These are phyloP conservation scores for Lasioglossum leucozonium DNA, from an alignment of 2,888 invertebrate genomes.

Conservation along the genomic window DNA sequence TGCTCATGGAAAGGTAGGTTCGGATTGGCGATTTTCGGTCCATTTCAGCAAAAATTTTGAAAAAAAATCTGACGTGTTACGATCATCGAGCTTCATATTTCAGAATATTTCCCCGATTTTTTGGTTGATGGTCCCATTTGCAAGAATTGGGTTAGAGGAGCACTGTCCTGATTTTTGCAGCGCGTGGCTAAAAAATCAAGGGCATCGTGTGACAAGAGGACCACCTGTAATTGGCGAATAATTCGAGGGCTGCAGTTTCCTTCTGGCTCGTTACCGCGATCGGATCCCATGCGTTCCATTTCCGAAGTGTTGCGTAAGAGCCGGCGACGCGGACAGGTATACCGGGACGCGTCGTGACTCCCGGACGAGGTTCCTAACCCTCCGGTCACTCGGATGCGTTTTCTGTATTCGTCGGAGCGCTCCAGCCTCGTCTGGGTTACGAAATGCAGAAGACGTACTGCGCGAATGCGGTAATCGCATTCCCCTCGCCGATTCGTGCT, in stretches of 20 bases:
- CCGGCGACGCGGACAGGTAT: conserved; percentile 51
- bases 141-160: not conserved
- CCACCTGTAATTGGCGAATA: not conserved
- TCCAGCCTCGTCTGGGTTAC: conserved; percentile 71
- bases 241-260: not conserved
- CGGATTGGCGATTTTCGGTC: no score
- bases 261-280: conserved; percentile 13
- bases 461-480: conserved; percentile 73
- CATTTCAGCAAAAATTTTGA: not conserved
- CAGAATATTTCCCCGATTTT: not conserved
- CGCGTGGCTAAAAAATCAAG: no score
- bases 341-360: conserved; percentile 53
- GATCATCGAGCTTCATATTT: not conserved
- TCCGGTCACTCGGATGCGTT: conserved; percentile 64
- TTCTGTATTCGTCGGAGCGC: conserved; percentile 72
- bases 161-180: no score
- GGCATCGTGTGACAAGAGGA: no score
- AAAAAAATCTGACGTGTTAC: not conserved
- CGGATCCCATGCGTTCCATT: conserved; percentile 64
- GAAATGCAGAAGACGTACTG: conserved; percentile 70
- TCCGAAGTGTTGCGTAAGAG: conserved; percentile 65
- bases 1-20: no score
- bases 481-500: conserved; percentile 63
- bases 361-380: conserved; percentile 62
- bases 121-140: not conserved